Base-by-base conservation (phyloP, 2,797 vertebrate species). In the Hybognathus amarus region DNA sequence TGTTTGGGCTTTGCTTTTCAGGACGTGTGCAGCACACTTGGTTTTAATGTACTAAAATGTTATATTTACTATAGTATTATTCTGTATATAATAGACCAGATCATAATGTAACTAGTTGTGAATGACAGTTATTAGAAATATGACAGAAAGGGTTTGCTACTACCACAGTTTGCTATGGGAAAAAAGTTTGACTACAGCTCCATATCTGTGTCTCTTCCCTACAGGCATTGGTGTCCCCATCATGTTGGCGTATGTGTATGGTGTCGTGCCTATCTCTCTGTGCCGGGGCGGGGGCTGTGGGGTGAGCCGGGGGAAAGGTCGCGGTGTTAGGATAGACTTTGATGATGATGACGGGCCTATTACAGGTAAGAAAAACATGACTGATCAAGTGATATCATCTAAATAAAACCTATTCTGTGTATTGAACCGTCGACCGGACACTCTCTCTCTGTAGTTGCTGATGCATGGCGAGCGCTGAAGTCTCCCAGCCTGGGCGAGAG, bases 221-320 rank as follows among this genome's bases (percentile, higher is more conserved):
- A 0, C 92, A 99, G 98, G 98, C 50, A 98, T 99, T 17, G 97
- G 98, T 0, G 97, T 99, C 20, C 98, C 98, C 89, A 99, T 99
- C 94, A 99, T 99, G 98, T 81, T 99, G 94, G 98, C 98, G 0
- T 99, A 99, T 1, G 98, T 99, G 63, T 99, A 99, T 22, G 98
- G 98, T 0, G 98, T 99, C 2, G 98, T 99, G 83, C 98, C 98
- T 50, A 97, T 99, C 91, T 99, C 98, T 8, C 95, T 99, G 89
- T 99, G 98, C 89, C 96, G 98, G 4, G 98, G 98, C 0, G 98
- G 98, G 0, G 98, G 98, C 86, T 99, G 98, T 15, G 98, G 98
- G 0, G 98, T 99, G 63, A 99, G 97, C 93, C 94, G 98, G 15
- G 98, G 97, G 84, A 98, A 98, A 0, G 98, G 98, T 0, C 96